These are phyloP conservation scores for Oncorhynchus keta DNA, from an alignment of 2,113 vertebrate species.

Conservation along the genomic window DNA sequence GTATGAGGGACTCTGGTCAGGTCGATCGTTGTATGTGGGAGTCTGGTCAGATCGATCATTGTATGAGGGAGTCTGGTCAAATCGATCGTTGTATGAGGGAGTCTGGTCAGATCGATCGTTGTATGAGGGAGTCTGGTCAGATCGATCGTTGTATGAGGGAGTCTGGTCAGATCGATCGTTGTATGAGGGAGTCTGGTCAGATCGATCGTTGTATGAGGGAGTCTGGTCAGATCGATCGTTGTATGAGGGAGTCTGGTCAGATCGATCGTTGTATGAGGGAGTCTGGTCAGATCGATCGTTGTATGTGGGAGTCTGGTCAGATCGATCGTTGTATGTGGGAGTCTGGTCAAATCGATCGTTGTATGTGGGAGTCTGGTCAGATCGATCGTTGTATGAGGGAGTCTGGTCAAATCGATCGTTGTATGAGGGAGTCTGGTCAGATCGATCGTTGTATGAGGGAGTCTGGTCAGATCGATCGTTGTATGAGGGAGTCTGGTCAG, in stretches of 20 bases:
- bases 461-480: conserved; percentile 22
- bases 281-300: conserved; percentile 13
- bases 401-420: conserved; percentile 20
- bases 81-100: background rate
- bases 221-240: conserved; percentile 20
- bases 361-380: conserved; percentile 15
- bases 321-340: background rate
- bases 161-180: background rate
- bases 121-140: conserved; percentile 15
- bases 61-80: conserved; percentile 14
- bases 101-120: background rate
- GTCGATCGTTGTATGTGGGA: background rate
- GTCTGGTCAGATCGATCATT: background rate
- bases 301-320: conserved; percentile 15
- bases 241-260: no score
- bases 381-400: background rate
- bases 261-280: background rate
- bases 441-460: background rate
- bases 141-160: background rate
- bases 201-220: background rate
- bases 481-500: no score
- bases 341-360: no score
- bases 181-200: conserved; percentile 14
- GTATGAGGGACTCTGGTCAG: no score
- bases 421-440: no score